Percentiles rank a stretch among this genome's conserved stretches.
Evolutionary conservation across 2,113 vertebrate species (phyloP).

Genomic region (Echinops telfairi): DNA sequence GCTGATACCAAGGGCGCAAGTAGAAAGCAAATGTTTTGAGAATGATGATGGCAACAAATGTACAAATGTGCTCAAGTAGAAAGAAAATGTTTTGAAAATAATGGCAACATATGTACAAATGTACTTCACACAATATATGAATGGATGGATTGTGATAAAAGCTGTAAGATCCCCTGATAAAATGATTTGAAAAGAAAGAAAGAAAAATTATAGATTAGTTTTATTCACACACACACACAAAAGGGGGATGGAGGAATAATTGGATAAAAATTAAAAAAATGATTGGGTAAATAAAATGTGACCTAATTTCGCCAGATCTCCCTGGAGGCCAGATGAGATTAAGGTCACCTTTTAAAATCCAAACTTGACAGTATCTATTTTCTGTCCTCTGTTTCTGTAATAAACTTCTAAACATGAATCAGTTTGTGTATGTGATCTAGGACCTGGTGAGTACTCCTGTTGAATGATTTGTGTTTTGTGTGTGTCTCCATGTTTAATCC

Average conservation of each 20-base stretch:
- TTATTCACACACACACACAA: too few relatives aligned
- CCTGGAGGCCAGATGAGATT: not conserved
- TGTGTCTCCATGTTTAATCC: not conserved
- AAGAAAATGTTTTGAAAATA: too few relatives aligned
- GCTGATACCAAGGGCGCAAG: too few relatives aligned
- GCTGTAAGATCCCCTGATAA: too few relatives aligned
- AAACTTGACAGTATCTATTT: not conserved
- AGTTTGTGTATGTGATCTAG: slow-evolving; percentile 23
- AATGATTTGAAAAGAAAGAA: not conserved
- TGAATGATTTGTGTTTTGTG: not conserved
- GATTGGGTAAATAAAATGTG: not conserved
- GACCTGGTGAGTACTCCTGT: not conserved
- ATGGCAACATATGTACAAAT: too few relatives aligned
- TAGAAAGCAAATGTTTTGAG: too few relatives aligned
- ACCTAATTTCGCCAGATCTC: not conserved
- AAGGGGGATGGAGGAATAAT: not conserved
- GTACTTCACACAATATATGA: too few relatives aligned
- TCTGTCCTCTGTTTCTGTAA: slow-evolving; percentile 5
- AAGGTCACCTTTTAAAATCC: slow-evolving; percentile 24
- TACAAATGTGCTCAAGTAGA: too few relatives aligned
- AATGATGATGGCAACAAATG: too few relatives aligned
- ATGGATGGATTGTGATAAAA: too few relatives aligned
- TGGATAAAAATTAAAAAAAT: slow-evolving; percentile 29
- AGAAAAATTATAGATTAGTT: slow-evolving; percentile 23
- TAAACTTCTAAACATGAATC: not conserved